Base-by-base conservation (phyloP, 2,797 vertebrate genomes). In the Parauchenoglanis punctatus region DNA sequence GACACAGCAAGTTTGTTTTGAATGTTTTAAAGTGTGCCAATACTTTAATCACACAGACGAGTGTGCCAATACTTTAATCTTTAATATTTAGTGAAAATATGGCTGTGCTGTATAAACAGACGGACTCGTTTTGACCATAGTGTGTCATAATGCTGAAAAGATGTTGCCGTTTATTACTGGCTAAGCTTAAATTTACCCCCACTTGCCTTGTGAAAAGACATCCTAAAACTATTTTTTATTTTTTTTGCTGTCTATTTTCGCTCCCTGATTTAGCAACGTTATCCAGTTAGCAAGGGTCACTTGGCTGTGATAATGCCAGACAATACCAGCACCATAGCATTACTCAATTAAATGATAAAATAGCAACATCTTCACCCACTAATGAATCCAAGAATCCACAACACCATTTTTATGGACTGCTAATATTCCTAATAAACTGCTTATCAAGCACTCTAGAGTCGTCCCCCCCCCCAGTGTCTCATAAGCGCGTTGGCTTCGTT, bases 341-440 rank as follows among this genome's bases (percentile, higher is more conserved):
- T 35, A 61, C 58, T n/a, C 58, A 25, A 23, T 61, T 44, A 81
- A 80, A 58, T 23, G 58, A 58, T 40, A 17, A 11, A 35, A 81
- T 81, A 61, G 49, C 80, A 82, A 49, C 25, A 81, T 61, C 77
- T 81, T 81, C n/a, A 67, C 40, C n/a, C 44, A 56, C 28, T 84
- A 84, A 84, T 84, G 49, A 58, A 84, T 54, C 58, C 18, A 52
- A 18, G 76, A 83, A 70, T 81, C 49, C 25, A 81, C 63, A 58
- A 23, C 28, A 63, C n/a, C n/a, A 73, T 77, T 84, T 61, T 84
- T 25, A 23, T 20, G 23, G 84, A 87, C 88, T 91, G 87, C 90
- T 91, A 91, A 84, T 88, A 82, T 80, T 88, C 83, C 86, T 87
- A 92, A 94, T 93, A 93, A 93, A 94, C 92, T 92, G 91, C 93